A percentile compares a stretch with the other conserved stretches of the same genome.
These are phyloP conservation scores for Nymphalis urticae DNA, from an alignment of 2,888 invertebrate genomes.

Conservation along the genomic window DNA sequence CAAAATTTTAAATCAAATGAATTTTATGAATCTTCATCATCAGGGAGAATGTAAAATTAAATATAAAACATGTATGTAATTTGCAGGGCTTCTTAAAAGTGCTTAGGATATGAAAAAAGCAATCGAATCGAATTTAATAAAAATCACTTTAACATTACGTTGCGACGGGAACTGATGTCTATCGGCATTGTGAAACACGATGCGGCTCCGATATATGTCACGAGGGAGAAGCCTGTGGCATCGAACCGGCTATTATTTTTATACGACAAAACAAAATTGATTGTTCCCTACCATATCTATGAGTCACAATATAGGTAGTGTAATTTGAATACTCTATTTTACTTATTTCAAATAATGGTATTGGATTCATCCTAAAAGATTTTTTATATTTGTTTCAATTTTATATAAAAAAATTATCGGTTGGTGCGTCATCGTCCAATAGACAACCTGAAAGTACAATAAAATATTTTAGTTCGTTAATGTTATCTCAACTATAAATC, in stretches of 20 bases:
- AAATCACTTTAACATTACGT: slow-evolving; percentile 78
- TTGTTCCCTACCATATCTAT: slow-evolving; percentile 44
- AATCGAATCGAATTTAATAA: slow-evolving; percentile 79
- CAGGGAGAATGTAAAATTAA: too few species aligned
- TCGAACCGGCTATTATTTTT: slow-evolving; percentile 75
- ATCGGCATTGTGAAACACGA: slow-evolving; percentile 76
- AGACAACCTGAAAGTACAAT: too few species aligned
- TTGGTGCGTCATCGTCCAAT: too few species aligned
- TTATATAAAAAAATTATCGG: too few species aligned
- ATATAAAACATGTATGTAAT: too few species aligned
- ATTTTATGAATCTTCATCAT: too few species aligned
- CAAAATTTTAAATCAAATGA: not conserved
- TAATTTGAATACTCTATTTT: slow-evolving; percentile 38
- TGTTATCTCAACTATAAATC: too few species aligned
- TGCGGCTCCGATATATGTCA: slow-evolving; percentile 73
- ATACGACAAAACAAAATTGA: slow-evolving; percentile 75
- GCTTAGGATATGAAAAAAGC: slow-evolving; percentile 73
- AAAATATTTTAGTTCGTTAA: too few species aligned
- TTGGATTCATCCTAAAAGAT: too few species aligned
- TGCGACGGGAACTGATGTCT: slow-evolving; percentile 77
- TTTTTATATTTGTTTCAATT: too few species aligned
- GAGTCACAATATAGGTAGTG: slow-evolving; percentile 33
- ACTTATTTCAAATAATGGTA: too few species aligned
- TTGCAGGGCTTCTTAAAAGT: slow-evolving; percentile 40
- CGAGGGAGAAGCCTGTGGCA: slow-evolving; percentile 66